Conservation (phyloP, 2,888 invertebrate genomes). For the Pandemis corylana region DNA sequence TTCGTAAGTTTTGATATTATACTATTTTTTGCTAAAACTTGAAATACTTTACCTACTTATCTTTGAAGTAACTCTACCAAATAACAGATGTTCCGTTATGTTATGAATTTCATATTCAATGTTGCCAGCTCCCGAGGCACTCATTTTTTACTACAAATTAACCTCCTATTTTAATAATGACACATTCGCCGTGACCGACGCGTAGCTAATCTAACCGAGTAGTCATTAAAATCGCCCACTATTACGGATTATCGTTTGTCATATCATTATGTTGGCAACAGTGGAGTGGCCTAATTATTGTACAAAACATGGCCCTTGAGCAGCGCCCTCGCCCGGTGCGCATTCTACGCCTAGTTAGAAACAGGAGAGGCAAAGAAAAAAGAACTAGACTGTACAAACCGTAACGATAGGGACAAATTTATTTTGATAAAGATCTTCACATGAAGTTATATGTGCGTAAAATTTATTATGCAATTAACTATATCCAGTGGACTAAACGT, state of each 20-base stretch:
- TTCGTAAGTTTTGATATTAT: too few relatives aligned
- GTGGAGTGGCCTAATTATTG: constrained; percentile 74
- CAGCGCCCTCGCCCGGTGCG: constrained; percentile 57
- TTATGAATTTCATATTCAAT: neutral
- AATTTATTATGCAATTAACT: too few relatives aligned
- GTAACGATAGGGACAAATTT: neutral
- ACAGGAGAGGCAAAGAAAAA: constrained; percentile 46
- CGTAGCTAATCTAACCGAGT: constrained; percentile 49
- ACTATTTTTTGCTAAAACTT: neutral
- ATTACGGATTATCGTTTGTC: constrained; percentile 60
- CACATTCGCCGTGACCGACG: constrained; percentile 45
- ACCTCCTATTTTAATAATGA: constrained; percentile 42
- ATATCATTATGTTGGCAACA: constrained; percentile 54
- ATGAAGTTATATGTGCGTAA: too few relatives aligned
- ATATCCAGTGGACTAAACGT: too few relatives aligned
- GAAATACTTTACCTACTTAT: neutral
- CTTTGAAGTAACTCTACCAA: too few relatives aligned
- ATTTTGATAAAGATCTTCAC: too few relatives aligned
- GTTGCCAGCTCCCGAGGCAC: constrained; percentile 1
- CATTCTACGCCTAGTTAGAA: constrained; percentile 66
- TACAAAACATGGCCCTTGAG: constrained; percentile 68
- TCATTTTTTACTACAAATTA: constrained; percentile 34
- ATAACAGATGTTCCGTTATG: neutral
- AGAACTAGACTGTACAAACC: constrained; percentile 10
- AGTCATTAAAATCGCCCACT: constrained; percentile 60